Conservation (phyloP, 2,888 invertebrate species). For the Nematopogon swammerdamellus region DNA sequence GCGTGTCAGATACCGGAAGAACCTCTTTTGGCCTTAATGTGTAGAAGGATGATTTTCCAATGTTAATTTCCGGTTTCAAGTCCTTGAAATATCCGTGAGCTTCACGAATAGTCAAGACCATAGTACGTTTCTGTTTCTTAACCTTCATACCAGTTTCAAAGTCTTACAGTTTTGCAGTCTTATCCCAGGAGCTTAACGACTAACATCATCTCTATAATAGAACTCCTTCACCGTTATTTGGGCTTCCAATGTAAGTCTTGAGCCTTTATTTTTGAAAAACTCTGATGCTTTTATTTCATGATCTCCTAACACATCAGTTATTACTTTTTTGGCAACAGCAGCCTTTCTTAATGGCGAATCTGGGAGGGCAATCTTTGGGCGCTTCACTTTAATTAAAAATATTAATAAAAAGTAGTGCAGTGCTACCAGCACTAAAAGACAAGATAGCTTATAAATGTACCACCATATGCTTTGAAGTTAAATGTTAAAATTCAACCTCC, state of each 20-base stretch:
- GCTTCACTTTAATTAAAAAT: not conserved
- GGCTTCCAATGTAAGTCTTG: not conserved
- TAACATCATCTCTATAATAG: constrained; percentile 2
- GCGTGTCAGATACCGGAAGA: constrained; percentile 3
- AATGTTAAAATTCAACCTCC: no score
- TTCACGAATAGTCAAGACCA: constrained; percentile 4
- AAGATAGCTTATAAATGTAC: no score
- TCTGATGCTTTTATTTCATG: no score
- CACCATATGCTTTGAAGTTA: no score
- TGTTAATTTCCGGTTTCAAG: constrained; percentile 1
- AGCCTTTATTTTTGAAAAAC: no score
- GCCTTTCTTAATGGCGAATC: constrained; percentile 3
- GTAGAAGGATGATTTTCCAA: not conserved
- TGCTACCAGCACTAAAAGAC: no score
- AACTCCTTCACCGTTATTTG: constrained; percentile 2
- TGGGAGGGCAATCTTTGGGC: constrained; percentile 1
- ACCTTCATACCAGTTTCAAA: not conserved
- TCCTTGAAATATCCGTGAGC: constrained; percentile 3
- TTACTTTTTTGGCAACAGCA: constrained; percentile 3
- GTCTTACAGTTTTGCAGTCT: not conserved
- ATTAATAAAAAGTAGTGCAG: no score
- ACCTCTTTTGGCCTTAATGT: not conserved
- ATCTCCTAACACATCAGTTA: not conserved
- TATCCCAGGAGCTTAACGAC: constrained; percentile 1
- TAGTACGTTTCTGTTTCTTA: constrained; percentile 5